Evolutionary conservation across 2,888 invertebrate species (phyloP).

Genomic region (Acanthosepion pharaonis): DNA sequence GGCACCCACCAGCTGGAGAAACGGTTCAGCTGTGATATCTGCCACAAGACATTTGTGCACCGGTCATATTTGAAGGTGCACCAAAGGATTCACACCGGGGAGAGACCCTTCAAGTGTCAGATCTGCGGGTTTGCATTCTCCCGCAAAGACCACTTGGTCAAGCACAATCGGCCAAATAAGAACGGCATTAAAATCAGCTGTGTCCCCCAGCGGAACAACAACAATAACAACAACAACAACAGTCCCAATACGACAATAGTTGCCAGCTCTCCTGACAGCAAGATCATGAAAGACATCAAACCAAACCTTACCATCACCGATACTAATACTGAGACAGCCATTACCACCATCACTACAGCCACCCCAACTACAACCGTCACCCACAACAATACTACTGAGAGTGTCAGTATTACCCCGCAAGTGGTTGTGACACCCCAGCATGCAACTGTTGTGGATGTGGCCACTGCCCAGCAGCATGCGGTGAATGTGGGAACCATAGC

Average conservation of each 20-base stretch:
- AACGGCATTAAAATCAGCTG: constrained; percentile 40
- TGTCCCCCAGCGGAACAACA: constrained; percentile 38
- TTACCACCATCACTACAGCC: not conserved
- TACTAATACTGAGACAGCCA: not conserved
- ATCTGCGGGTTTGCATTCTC: constrained; percentile 39
- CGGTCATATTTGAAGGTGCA: constrained; percentile 40
- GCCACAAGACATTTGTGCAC: constrained; percentile 38
- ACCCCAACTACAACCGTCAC: not conserved
- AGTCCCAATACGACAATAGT: not conserved
- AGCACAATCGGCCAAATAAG: constrained; percentile 44
- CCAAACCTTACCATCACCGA: not conserved
- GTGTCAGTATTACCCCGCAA: not conserved
- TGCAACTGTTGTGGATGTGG: not conserved
- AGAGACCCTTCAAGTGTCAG: constrained; percentile 36
- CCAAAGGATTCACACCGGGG: constrained; percentile 38
- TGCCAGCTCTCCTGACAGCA: not conserved
- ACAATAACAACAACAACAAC: not conserved
- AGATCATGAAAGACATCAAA: not conserved
- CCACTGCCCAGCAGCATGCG: not conserved
- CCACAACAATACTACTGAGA: not conserved
- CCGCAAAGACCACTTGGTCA: constrained; percentile 40
- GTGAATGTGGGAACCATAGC: not conserved
- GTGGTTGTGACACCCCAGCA: not conserved
- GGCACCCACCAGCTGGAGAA: constrained; percentile 44
- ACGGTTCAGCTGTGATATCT: constrained; percentile 43